These are phyloP conservation scores for Eulemur coronatus DNA, from an alignment of 2,797 vertebrate species.

Conservation along the genomic window DNA sequence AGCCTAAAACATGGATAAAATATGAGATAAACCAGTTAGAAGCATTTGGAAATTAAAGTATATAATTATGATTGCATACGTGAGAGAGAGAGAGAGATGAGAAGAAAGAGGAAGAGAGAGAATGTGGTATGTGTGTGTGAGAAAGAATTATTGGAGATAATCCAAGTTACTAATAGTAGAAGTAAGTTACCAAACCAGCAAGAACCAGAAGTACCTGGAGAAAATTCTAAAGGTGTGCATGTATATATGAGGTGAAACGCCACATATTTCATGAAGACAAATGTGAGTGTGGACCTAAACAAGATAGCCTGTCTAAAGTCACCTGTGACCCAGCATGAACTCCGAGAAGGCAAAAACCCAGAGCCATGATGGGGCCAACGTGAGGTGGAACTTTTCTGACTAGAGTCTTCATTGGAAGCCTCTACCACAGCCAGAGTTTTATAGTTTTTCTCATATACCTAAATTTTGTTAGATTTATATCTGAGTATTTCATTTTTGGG, in stretches of 20 bases:
- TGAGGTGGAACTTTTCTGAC: neutral
- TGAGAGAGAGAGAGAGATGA: neutral
- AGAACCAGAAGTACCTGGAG: neutral
- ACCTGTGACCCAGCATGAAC: neutral
- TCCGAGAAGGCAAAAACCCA: neutral
- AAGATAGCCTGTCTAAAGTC: neutral
- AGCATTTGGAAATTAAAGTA: conserved; percentile 9
- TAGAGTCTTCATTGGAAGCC: neutral
- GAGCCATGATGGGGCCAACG: neutral
- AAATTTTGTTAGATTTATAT: neutral
- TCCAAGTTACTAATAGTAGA: neutral
- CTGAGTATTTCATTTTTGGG: neutral
- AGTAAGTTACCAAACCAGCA: neutral
- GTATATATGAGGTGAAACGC: neutral
- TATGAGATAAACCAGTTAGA: neutral
- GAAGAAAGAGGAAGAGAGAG: neutral
- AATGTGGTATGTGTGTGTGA: neutral
- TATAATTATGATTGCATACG: neutral
- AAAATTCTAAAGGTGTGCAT: neutral
- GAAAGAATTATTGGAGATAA: neutral
- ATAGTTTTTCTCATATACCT: neutral
- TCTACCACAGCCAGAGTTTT: neutral
- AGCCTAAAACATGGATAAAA: neutral
- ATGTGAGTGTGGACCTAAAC: neutral
- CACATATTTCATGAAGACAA: neutral